These are phyloP conservation scores for Sakesphorus luctuosus DNA, from an alignment of 2,113 vertebrate genomes.

Conservation along the genomic window DNA sequence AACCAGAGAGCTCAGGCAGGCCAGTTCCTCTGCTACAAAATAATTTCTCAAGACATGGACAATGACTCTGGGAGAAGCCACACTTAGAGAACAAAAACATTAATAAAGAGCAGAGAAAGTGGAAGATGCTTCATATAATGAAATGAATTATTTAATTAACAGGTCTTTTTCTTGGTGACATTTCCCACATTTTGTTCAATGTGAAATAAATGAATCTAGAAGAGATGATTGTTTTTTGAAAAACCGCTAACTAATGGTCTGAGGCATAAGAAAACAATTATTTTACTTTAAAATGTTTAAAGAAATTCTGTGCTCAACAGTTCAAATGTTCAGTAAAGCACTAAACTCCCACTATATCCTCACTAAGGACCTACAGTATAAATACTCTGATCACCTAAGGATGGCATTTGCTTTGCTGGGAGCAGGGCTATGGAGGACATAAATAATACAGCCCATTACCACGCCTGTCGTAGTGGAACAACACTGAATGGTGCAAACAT, in stretches of 20 bases:
- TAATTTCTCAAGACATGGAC: not conserved
- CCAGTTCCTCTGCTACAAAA: not conserved
- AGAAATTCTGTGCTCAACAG: not conserved
- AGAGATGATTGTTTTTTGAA: not conserved
- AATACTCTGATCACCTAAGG: not conserved
- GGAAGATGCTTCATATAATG: not conserved
- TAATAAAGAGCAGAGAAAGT: not conserved
- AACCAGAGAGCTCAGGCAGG: not conserved
- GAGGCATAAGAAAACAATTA: not conserved
- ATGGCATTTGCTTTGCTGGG: not conserved
- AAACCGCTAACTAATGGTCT: not conserved
- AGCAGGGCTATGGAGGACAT: not conserved
- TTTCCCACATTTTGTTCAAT: not conserved
- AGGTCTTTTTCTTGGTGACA: not conserved
- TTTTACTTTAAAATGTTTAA: not conserved
- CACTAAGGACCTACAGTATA: not conserved
- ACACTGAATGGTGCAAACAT: not conserved
- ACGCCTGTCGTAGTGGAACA: not conserved
- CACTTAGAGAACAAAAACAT: not conserved
- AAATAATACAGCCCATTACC: not conserved
- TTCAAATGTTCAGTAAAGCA: not conserved
- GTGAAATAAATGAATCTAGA: conserved; percentile 8
- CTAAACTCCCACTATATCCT: not conserved
- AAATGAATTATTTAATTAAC: not conserved
- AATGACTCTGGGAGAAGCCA: not conserved